Evolutionary conservation across 2,888 invertebrate species (phyloP).

Genomic region (Drosophila stalkeri): DNA sequence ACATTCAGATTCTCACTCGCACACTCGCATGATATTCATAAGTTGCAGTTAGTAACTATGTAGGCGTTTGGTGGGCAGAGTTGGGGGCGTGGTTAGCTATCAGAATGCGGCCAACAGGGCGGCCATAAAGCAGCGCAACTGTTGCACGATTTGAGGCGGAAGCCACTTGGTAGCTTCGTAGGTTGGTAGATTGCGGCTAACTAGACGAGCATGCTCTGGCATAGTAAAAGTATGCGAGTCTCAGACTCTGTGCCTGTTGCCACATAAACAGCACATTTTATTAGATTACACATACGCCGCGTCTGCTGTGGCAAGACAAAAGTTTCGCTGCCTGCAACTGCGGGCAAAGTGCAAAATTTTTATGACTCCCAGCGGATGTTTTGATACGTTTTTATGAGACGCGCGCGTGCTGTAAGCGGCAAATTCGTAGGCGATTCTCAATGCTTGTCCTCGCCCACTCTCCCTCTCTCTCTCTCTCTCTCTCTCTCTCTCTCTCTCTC

Average conservation of each 20-base stretch:
- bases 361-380: constrained; percentile 80
- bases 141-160: constrained; percentile 59
- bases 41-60: constrained; percentile 54
- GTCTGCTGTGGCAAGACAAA: constrained; percentile 40
- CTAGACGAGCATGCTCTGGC: constrained; percentile 55
- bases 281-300: constrained; percentile 77
- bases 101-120: constrained; percentile 50
- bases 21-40: constrained; percentile 30
- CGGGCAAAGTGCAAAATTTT: constrained; percentile 79
- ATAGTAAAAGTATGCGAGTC: constrained; percentile 5
- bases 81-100: constrained; percentile 26
- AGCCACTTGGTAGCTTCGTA: constrained; percentile 54
- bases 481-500: too few species aligned
- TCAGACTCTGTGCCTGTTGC: constrained; percentile 43
- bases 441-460: not conserved
- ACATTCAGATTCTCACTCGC: constrained; percentile 12
- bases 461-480: not conserved
- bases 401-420: constrained; percentile 79
- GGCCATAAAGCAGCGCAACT: constrained; percentile 75
- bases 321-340: constrained; percentile 33
- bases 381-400: constrained; percentile 81
- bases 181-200: constrained; percentile 46
- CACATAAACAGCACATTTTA: constrained; percentile 81
- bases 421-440: constrained; percentile 56
- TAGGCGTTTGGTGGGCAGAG: not conserved